Conservation (phyloP, 2,797 vertebrate species). For the Cichlasoma orientale region DNA sequence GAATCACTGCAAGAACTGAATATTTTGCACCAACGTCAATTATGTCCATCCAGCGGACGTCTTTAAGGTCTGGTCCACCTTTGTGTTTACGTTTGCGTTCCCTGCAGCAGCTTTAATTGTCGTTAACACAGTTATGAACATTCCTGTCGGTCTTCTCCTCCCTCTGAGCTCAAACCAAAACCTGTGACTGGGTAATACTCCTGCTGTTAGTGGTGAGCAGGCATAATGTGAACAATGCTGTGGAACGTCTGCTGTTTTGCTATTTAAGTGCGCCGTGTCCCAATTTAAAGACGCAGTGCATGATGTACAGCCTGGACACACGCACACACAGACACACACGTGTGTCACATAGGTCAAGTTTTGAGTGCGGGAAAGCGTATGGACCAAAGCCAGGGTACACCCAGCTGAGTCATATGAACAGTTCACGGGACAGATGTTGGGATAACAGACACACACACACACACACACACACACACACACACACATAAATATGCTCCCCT, state of each 20-base stretch:
- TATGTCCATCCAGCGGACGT: slow-evolving; percentile 5
- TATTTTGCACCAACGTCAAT: slow-evolving; percentile 5
- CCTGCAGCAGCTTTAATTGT: slow-evolving; percentile 2
- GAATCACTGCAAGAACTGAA: slow-evolving; percentile 22
- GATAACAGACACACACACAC: slow-evolving; percentile 38
- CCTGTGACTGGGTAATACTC: slow-evolving; percentile 4
- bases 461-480: slow-evolving; percentile 1
- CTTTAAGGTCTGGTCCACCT: slow-evolving; percentile 16
- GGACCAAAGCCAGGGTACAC: slow-evolving; percentile 40
- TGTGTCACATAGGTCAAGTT: slow-evolving; percentile 35
- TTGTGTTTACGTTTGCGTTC: slow-evolving; percentile 36
- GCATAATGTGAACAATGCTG: slow-evolving; percentile 29
- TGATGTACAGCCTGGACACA: neutral
- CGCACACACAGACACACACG: slow-evolving; percentile 14
- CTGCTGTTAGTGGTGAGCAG: slow-evolving; percentile 33
- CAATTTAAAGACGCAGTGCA: slow-evolving; percentile 16
- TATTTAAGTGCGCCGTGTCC: neutral
- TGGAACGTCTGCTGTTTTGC: slow-evolving; percentile 13
- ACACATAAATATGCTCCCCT: slow-evolving; percentile 30
- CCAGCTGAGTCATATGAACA: slow-evolving; percentile 61
- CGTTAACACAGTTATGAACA: slow-evolving; percentile 33
- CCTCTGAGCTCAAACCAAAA: slow-evolving; percentile 20
- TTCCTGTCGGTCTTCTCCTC: slow-evolving; percentile 37
- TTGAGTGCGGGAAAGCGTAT: slow-evolving; percentile 22
- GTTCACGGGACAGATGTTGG: slow-evolving; percentile 50